These are phyloP conservation scores for Eolophus roseicapilla DNA, from an alignment of 2,113 vertebrate species.

Conservation along the genomic window DNA sequence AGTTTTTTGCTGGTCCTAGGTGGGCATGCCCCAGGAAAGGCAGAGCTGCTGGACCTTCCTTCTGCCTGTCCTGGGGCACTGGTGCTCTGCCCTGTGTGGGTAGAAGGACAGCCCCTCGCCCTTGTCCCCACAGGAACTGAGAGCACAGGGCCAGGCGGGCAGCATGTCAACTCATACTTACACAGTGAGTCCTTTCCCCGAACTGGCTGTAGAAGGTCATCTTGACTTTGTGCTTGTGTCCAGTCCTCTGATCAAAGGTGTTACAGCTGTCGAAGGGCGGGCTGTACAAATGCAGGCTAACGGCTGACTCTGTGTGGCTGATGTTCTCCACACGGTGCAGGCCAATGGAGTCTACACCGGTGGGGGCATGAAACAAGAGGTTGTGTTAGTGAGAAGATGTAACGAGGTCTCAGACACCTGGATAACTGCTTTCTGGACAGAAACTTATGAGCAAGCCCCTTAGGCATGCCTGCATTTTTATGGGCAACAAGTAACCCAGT, in stretches of 20 bases:
- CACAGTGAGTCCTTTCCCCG: slow-evolving; percentile 84
- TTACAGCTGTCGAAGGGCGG: slow-evolving; percentile 89
- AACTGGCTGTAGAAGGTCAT: slow-evolving; percentile 97
- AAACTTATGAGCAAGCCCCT: neutral
- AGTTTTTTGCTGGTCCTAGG: neutral
- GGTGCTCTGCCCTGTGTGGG: rapidly evolving
- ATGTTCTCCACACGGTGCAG: slow-evolving; percentile 95
- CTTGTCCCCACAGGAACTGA: rapidly evolving
- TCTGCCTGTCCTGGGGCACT: neutral
- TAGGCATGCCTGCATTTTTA: neutral
- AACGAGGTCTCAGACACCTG: neutral
- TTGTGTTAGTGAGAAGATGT: neutral
- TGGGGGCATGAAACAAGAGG: neutral
- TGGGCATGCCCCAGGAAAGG: rapidly evolving
- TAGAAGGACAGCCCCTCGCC: rapidly evolving
- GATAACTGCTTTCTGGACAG: neutral
- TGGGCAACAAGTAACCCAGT: neutral
- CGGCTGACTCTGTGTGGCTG: slow-evolving; percentile 91
- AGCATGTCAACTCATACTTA: slow-evolving; percentile 65
- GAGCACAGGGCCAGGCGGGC: rapidly evolving
- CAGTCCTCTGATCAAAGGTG: slow-evolving; percentile 95
- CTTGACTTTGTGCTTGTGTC: slow-evolving; percentile 88
- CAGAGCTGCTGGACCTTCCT: neutral
- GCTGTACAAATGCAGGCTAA: slow-evolving; percentile 94
- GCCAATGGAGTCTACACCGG: slow-evolving; percentile 86